Evolutionary conservation across 2,797 vertebrate genomes (phyloP).

Genomic region (Macrochelys suwanniensis): DNA sequence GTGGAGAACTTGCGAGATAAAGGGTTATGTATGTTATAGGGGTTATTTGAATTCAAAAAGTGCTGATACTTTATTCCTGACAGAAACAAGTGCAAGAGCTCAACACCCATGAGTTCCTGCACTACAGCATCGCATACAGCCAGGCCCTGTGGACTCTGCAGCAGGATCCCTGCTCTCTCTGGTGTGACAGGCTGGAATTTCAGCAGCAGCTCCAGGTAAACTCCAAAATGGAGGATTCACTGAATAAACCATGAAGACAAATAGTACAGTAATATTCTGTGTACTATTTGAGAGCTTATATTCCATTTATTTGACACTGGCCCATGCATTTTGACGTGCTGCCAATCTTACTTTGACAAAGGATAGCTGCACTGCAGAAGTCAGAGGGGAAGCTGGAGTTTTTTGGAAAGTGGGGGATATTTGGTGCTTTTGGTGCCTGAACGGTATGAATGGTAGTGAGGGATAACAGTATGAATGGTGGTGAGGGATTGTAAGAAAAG

Average conservation of each 20-base stretch:
- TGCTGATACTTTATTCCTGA: neutral
- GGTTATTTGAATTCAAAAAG: neutral
- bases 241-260: neutral
- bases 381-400: neutral
- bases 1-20: neutral
- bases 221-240: neutral
- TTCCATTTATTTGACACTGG: neutral
- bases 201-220: conserved; percentile 14
- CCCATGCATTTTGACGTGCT: neutral
- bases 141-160: neutral
- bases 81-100: neutral
- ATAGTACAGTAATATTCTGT: neutral
- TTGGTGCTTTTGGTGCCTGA: conserved; percentile 60
- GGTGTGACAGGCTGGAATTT: conserved; percentile 8
- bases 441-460: conserved; percentile 59
- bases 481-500: conserved; percentile 38
- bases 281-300: neutral
- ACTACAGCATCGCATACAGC: neutral
- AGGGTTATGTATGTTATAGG: neutral
- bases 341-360: neutral
- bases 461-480: conserved; percentile 58
- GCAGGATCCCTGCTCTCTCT: neutral
- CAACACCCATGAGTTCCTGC: accelerated
- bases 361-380: neutral
- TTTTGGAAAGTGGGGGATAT: conserved; percentile 54